Conservation (phyloP, 1,140 invertebrate species). For the Aphelinus certus region DNA sequence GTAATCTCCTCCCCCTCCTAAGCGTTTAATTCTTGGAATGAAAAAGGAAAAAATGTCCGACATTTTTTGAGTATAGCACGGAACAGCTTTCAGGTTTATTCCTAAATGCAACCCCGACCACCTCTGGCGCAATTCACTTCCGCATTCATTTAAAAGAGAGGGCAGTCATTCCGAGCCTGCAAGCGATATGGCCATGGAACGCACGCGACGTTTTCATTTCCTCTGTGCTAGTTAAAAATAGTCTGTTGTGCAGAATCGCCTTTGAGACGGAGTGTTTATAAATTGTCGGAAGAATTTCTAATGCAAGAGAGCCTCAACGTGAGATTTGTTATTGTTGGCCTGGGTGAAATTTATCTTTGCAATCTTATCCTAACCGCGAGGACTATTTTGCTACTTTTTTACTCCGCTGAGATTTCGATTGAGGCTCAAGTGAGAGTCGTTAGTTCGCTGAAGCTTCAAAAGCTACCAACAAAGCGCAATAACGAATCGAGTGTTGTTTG, state of each 20-base stretch:
- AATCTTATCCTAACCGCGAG: background rate
- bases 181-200: background rate
- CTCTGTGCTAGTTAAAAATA: slow-evolving; percentile 11
- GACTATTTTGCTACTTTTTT: background rate
- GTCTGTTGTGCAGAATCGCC: background rate
- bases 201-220: slow-evolving; percentile 23
- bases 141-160: background rate
- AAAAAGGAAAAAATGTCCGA: background rate
- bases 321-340: background rate
- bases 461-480: background rate
- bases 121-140: background rate
- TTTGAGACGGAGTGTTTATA: background rate
- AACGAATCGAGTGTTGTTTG: background rate
- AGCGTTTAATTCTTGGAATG: background rate
- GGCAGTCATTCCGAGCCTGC: background rate
- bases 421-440: too few species aligned
- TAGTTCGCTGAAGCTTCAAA: background rate
- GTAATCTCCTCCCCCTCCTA: background rate
- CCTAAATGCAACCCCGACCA: background rate
- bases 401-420: background rate
- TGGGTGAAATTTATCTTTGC: background rate
- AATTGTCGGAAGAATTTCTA: background rate
- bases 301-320: background rate
- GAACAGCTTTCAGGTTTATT: background rate
- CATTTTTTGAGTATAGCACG: background rate